phyloP scores from a whole-genome alignment of 2,113 vertebrate species.

The Meriones unguiculatus region DNA sequence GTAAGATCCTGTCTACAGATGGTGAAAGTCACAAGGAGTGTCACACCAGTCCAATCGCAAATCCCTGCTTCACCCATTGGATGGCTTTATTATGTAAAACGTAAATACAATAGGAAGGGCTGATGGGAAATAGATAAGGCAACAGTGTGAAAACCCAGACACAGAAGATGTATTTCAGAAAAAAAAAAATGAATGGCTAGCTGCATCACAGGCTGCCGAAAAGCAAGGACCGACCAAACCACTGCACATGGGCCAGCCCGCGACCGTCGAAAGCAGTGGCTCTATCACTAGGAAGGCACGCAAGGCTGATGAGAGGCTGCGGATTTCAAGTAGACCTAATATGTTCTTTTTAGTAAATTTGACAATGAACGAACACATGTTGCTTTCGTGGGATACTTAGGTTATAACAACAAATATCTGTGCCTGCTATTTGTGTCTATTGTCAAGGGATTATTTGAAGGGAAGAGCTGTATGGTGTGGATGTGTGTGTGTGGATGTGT shows the following conservation, averaged over 20 bases:
- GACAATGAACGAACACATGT: neutral
- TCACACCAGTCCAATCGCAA: neutral
- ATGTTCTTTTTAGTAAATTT: slow-evolving; percentile 37
- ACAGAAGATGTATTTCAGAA: neutral
- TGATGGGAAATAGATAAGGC: neutral
- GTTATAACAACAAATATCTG: neutral
- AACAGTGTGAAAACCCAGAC: neutral
- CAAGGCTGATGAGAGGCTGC: slow-evolving; percentile 1
- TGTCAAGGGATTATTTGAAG: neutral
- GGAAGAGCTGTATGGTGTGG: neutral
- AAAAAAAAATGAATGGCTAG: neutral
- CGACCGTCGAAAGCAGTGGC: neutral
- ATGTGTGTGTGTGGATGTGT: too few relatives aligned
- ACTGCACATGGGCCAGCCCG: slow-evolving; percentile 44
- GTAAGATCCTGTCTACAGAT: neutral
- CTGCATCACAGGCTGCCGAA: neutral
- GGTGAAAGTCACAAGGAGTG: neutral
- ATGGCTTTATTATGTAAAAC: neutral
- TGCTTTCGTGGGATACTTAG: neutral
- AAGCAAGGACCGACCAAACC: neutral
- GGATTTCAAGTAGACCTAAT: slow-evolving; percentile 20
- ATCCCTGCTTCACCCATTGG: neutral
- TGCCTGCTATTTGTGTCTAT: neutral
- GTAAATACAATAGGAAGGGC: too few relatives aligned
- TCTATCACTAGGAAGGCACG: slow-evolving; percentile 15